Conservation (phyloP, 2,888 invertebrate species). For the Carcina quercana region DNA sequence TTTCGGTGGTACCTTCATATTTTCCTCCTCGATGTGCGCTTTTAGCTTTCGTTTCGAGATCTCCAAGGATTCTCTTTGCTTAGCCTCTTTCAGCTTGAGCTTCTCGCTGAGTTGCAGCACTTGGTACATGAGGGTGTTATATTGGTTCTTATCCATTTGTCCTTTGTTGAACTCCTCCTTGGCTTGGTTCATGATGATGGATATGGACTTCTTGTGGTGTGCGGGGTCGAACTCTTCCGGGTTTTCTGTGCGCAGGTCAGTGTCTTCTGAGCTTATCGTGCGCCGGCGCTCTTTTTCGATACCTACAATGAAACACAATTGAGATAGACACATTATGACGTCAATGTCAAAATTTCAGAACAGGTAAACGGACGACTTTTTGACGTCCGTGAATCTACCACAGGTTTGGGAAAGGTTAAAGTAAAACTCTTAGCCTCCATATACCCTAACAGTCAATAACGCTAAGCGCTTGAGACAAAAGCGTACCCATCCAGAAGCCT, state of each 20-base stretch:
- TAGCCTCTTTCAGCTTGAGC: conserved; percentile 83
- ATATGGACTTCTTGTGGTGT: conserved; percentile 78
- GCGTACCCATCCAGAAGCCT: too few species aligned
- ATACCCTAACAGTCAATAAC: too few species aligned
- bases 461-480: too few species aligned
- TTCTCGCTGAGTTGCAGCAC: conserved; percentile 86
- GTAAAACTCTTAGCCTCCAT: too few species aligned
- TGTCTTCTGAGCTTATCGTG: conserved; percentile 65
- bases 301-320: too few species aligned
- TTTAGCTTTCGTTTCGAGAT: conserved; percentile 63
- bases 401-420: too few species aligned
- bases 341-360: too few species aligned
- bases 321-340: too few species aligned
- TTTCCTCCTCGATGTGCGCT: conserved; percentile 49
- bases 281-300: conserved; percentile 67
- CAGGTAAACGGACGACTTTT: too few species aligned
- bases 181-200: conserved; percentile 87
- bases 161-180: conserved; percentile 86
- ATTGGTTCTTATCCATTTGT: conserved; percentile 82
- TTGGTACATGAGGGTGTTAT: conserved; percentile 84
- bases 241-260: conserved; percentile 66
- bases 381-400: too few species aligned
- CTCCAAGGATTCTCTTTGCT: conserved; percentile 79
- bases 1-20: conserved; percentile 62
- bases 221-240: conserved; percentile 69